A percentile compares a stretch with the other conserved stretches of the same genome.
phyloP scores from a whole-genome alignment of 2,797 vertebrate species.

The Tachyglossus aculeatus region DNA sequence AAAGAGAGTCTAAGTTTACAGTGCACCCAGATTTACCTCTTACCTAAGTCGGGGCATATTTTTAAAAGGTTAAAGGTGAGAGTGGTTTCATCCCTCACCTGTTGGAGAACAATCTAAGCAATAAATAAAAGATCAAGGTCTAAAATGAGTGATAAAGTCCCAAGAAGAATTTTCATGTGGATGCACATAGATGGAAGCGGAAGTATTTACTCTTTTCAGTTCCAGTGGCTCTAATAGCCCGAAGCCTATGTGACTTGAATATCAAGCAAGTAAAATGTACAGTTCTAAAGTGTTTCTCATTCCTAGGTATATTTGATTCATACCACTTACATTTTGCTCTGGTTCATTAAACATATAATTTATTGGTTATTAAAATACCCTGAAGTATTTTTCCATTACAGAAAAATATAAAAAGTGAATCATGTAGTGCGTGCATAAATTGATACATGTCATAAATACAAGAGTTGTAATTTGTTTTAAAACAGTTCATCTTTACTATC shows the following conservation, averaged over 20 bases:
- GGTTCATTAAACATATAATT: conserved; percentile 58
- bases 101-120: conserved; percentile 25
- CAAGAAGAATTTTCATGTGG: conserved; percentile 36
- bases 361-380: conserved; percentile 58
- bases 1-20: too few species aligned
- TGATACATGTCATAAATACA: conserved; percentile 54
- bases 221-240: conserved; percentile 27
- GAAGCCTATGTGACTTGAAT: conserved; percentile 42
- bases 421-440: conserved; percentile 39
- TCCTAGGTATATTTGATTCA: conserved; percentile 39
- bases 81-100: conserved; percentile 37
- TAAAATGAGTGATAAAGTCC: conserved; percentile 42
- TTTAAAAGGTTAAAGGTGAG: conserved; percentile 35
- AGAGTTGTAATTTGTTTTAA: conserved; percentile 50
- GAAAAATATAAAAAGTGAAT: conserved; percentile 49
- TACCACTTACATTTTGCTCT: conserved; percentile 43
- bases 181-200: conserved; percentile 38
- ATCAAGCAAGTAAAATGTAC: conserved; percentile 21
- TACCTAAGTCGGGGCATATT: conserved; percentile 24
- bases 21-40: conserved; percentile 40
- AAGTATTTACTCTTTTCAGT: conserved; percentile 36
- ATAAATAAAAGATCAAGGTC: conserved; percentile 37
- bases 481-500: conserved; percentile 34
- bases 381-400: conserved; percentile 47
- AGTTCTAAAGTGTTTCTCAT: neutral